A percentile compares a stretch with the other conserved stretches of the same genome.
Conservation (phyloP, 2,113 vertebrate species). For the Reinhardtius hippoglossoides region DNA sequence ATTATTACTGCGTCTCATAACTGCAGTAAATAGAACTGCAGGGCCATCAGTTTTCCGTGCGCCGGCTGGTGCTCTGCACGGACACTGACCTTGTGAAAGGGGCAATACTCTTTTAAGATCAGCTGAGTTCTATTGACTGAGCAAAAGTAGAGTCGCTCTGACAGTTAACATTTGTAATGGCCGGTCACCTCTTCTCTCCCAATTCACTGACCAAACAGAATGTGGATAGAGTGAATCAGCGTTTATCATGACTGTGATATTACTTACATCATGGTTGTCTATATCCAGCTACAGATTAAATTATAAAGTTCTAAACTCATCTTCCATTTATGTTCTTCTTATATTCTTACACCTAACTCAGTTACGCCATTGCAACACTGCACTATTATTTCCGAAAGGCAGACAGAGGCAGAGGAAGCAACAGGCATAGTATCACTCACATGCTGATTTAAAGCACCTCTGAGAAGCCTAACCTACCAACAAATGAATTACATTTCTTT, state of each 20-base stretch:
- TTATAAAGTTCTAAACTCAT: not conserved
- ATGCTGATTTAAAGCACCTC: too few relatives aligned
- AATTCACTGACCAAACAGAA: not conserved
- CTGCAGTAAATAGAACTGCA: slow-evolving; percentile 34
- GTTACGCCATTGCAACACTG: too few relatives aligned
- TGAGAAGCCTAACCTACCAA: too few relatives aligned
- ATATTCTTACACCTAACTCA: too few relatives aligned
- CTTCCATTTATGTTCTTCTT: too few relatives aligned
- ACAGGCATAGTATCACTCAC: too few relatives aligned
- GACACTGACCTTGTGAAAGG: slow-evolving; percentile 53
- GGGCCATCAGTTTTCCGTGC: slow-evolving; percentile 20
- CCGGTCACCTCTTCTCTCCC: not conserved
- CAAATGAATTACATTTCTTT: too few relatives aligned
- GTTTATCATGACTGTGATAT: too few relatives aligned
- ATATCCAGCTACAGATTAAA: not conserved
- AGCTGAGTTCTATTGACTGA: slow-evolving; percentile 25
- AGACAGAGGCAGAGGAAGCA: too few relatives aligned
- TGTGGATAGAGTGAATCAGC: not conserved
- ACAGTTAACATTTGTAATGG: slow-evolving; percentile 5
- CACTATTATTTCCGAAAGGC: too few relatives aligned
- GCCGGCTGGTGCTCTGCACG: not conserved
- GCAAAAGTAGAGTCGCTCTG: not conserved
- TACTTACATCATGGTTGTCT: not conserved
- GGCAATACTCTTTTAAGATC: slow-evolving; percentile 38
- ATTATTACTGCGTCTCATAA: slow-evolving; percentile 16